Conservation (phyloP, 2,888 invertebrate species). For the Agrochola lota region DNA sequence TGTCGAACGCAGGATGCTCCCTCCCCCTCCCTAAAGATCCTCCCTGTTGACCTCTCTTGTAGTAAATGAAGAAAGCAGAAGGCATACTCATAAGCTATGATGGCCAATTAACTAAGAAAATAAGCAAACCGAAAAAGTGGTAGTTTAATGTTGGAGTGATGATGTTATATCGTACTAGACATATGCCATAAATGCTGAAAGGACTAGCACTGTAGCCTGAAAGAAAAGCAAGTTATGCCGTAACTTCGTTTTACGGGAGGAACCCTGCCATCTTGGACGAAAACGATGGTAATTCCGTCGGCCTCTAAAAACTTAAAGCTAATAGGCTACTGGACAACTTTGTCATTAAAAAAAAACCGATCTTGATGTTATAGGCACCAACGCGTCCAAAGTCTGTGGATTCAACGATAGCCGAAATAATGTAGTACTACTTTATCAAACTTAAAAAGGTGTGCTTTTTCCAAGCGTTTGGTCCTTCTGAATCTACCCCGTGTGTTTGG, state of each 20-base stretch:
- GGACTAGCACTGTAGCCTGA: neutral
- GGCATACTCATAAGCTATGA: neutral
- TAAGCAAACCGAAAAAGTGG: no score
- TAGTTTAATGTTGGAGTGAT: neutral
- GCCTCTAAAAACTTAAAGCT: neutral
- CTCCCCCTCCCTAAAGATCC: slow-evolving; percentile 53
- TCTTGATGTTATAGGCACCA: neutral
- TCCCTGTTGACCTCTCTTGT: slow-evolving; percentile 68
- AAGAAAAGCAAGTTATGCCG: neutral
- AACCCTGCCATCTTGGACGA: neutral
- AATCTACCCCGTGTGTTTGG: slow-evolving; percentile 5
- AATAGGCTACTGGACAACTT: neutral
- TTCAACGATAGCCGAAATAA: no score
- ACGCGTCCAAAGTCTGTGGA: neutral
- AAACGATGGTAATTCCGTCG: neutral
- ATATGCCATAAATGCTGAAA: neutral
- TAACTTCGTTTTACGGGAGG: neutral
- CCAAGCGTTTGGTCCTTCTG: slow-evolving; percentile 33
- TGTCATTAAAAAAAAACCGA: neutral
- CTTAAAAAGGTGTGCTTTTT: neutral
- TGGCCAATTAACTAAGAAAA: neutral
- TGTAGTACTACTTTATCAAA: no score
- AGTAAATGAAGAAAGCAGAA: slow-evolving; percentile 49
- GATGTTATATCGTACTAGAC: neutral
- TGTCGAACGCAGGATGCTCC: slow-evolving; percentile 79